phyloP scores from a whole-genome alignment of 2,113 vertebrate genomes.

The Callospermophilus lateralis region DNA sequence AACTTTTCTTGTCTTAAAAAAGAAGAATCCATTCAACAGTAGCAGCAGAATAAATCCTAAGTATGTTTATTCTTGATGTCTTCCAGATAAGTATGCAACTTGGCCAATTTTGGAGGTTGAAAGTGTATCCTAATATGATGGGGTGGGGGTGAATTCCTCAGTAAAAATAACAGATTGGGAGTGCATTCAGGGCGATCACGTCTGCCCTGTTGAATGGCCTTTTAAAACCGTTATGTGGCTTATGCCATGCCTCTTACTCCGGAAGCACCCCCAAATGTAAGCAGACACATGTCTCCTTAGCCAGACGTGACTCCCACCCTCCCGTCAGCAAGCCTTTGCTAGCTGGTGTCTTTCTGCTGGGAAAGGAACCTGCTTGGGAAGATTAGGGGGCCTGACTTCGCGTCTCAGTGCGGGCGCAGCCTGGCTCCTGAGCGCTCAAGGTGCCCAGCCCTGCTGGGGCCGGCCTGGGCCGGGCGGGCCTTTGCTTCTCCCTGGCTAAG shows the following conservation, averaged over 20 bases:
- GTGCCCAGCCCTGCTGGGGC: neutral
- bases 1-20: neutral
- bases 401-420: neutral
- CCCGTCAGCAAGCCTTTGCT: neutral
- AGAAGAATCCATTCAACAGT: neutral
- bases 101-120: neutral
- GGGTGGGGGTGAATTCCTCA: neutral
- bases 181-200: fast-evolving
- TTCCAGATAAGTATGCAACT: neutral
- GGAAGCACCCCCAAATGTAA: neutral
- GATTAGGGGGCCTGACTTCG: neutral
- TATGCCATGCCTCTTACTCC: neutral
- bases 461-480: neutral
- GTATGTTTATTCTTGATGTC: neutral
- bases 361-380: neutral
- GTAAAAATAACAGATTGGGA: neutral
- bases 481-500: slow-evolving; percentile 41
- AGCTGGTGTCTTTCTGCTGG: fast-evolving
- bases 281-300: neutral
- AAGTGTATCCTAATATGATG: too few relatives aligned
- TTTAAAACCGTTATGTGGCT: neutral
- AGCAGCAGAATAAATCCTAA: slow-evolving; percentile 12
- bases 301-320: neutral
- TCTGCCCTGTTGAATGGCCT: neutral
- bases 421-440: neutral